Evolutionary conservation across 2,888 invertebrate species (phyloP).

Genomic region (Encarsia formosa): DNA sequence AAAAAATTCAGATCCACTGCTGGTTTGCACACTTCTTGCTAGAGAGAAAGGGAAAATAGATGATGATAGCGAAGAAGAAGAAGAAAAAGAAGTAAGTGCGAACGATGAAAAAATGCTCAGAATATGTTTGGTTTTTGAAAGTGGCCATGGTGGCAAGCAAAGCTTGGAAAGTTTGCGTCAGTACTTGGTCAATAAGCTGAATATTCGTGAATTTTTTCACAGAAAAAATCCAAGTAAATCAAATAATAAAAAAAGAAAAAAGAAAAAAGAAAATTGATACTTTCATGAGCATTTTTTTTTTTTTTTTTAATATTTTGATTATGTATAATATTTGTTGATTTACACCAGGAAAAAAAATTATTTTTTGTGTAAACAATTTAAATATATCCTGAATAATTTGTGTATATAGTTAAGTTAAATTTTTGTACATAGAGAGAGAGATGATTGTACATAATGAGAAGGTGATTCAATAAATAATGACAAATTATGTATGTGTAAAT

Average conservation of each 20-base stretch:
- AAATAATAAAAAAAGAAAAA: constrained; percentile 28
- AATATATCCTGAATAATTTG: too few relatives aligned
- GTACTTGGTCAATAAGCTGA: constrained; percentile 44
- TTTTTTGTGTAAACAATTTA: too few relatives aligned
- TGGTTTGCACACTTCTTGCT: constrained; percentile 33
- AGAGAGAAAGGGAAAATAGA: constrained; percentile 24
- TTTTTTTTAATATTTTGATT: too few relatives aligned
- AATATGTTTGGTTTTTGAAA: constrained; percentile 41
- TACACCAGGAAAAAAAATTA: too few relatives aligned
- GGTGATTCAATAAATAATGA: too few relatives aligned
- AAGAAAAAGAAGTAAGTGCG: constrained; percentile 2
- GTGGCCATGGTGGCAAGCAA: constrained; percentile 44
- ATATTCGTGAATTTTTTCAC: constrained; percentile 36
- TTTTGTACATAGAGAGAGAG: too few relatives aligned
- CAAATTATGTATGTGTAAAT: constrained; percentile 45
- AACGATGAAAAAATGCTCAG: constrained; percentile 28
- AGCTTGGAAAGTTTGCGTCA: constrained; percentile 44
- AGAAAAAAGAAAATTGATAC: too few relatives aligned
- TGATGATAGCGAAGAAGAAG: constrained; percentile 22
- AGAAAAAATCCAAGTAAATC: constrained; percentile 26
- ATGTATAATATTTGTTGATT: too few relatives aligned
- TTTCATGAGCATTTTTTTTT: too few relatives aligned
- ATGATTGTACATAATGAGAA: too few relatives aligned
- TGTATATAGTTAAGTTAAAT: too few relatives aligned
- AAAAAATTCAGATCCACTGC: constrained; percentile 24